Evolutionary conservation across 2,113 vertebrate species (phyloP).

Genomic region (Aegotheles bennettii): DNA sequence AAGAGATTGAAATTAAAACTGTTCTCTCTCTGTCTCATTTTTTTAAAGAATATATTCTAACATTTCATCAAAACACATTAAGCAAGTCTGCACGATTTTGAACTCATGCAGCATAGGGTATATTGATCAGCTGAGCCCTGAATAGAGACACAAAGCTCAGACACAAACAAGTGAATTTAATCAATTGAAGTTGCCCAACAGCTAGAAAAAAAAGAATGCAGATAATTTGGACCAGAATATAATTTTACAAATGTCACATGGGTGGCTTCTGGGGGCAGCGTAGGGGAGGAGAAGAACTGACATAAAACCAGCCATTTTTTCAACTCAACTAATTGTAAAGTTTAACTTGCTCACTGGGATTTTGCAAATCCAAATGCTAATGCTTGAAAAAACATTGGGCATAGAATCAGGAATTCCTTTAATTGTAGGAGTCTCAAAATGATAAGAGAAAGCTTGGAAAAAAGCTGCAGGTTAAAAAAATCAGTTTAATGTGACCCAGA

Average conservation of each 20-base stretch:
- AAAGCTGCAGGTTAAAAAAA: background rate
- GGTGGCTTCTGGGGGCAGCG: background rate
- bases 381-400: background rate
- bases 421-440: background rate
- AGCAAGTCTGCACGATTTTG: background rate
- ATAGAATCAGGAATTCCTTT: background rate
- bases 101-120: background rate
- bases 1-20: background rate
- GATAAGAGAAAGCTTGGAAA: background rate
- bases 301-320: background rate
- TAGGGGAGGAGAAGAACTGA: background rate
- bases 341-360: background rate
- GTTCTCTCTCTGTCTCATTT: accelerated
- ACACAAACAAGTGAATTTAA: background rate
- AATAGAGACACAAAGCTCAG: background rate
- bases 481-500: background rate
- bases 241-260: background rate
- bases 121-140: background rate
- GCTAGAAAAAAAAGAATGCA: background rate
- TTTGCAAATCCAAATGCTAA: background rate
- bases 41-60: background rate
- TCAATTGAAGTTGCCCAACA: background rate
- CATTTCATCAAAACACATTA: background rate
- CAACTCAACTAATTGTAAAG: background rate
- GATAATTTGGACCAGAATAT: background rate